Evolutionary conservation across 2,888 invertebrate species (phyloP), one percentile per base, ranked within the genome.

Genomic region (Pollenia amentaria): DNA sequence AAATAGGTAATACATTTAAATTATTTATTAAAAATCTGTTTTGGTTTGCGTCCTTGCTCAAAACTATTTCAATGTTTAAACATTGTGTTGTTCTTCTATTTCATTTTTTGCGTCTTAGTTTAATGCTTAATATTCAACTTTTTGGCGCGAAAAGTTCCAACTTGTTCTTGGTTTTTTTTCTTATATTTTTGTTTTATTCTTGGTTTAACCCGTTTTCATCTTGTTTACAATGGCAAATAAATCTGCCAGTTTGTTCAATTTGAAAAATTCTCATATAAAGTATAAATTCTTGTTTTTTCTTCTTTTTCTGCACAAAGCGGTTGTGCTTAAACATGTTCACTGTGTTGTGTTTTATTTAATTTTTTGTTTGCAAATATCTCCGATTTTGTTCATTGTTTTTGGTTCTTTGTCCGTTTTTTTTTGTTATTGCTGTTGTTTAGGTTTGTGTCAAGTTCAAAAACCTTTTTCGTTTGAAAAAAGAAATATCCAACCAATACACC

Each of bases 381-480:
- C 62, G 62, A 75, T 72, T 85, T 69, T 21, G 29, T 76, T 78
- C 62, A 46, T 69, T 60, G 44, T 76, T 76, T 18, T 76, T 51
- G 8, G 48, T 70, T 84, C 12, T 67, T 67, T 46, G 57, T 29
- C 44, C 67, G 7, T 60, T 14, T 65, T 80, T 46, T 55, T 55
- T 53, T 11, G 29, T 75, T 55, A 9, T 29, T 55, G 6, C 40
- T 73, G 46, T 77, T 73, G 18, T 73, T 65, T 73, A 60, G 75
- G 73, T 82, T 77, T 82, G 72, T 87, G 67, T 87, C 80, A 87
- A 87, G 87, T 87, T 87, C 87, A 87, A 87, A 87, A 87, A 87
- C 87, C 87, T 84, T 87, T 87, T 87, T 78, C 51, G 51, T 51
- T 51, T 4, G 11, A 60, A 48, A 46, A 42, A 73, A 21, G 48